These are phyloP conservation scores for Rousettus madagascariensis DNA, from an alignment of 2,797 vertebrate species.

Conservation along the genomic window DNA sequence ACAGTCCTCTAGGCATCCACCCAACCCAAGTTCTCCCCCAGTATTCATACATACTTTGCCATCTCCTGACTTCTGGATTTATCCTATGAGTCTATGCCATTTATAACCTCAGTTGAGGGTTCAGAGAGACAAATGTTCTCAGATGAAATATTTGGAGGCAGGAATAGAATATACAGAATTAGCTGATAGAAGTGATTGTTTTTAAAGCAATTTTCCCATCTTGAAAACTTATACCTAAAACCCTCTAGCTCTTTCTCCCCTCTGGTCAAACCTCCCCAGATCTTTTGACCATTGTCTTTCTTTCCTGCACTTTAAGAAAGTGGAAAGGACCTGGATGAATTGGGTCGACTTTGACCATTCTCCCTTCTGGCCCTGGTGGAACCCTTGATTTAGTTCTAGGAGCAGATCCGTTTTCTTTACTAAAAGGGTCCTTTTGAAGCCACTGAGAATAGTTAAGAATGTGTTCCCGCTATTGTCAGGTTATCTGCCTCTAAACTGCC, in stretches of 20 bases:
- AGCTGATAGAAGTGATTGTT: constrained; percentile 64
- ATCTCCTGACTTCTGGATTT: not conserved
- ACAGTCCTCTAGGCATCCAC: not conserved
- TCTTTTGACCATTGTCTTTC: not conserved
- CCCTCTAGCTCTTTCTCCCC: constrained; percentile 19
- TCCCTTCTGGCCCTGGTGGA: not conserved
- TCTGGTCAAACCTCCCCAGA: constrained; percentile 52
- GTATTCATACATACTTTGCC: not conserved
- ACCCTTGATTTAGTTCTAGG: not conserved
- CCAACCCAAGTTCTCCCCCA: not conserved
- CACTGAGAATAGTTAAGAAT: not conserved
- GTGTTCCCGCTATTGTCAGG: not conserved
- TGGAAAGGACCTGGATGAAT: not conserved
- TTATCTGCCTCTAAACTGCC: not conserved
- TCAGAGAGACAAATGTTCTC: constrained; percentile 4
- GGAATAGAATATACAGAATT: constrained; percentile 30
- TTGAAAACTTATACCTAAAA: constrained; percentile 63
- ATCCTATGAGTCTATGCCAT: constrained; percentile 15
- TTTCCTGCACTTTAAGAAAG: not conserved
- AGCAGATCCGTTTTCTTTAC: constrained; percentile 11
- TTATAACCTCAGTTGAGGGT: constrained; percentile 11
- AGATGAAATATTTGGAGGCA: not conserved
- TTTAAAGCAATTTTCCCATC: constrained; percentile 74
- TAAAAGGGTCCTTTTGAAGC: constrained; percentile 23
- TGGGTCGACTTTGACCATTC: not conserved